Evolutionary conservation across 1,140 invertebrate species (phyloP).

Genomic region (Eupeodes corollae): DNA sequence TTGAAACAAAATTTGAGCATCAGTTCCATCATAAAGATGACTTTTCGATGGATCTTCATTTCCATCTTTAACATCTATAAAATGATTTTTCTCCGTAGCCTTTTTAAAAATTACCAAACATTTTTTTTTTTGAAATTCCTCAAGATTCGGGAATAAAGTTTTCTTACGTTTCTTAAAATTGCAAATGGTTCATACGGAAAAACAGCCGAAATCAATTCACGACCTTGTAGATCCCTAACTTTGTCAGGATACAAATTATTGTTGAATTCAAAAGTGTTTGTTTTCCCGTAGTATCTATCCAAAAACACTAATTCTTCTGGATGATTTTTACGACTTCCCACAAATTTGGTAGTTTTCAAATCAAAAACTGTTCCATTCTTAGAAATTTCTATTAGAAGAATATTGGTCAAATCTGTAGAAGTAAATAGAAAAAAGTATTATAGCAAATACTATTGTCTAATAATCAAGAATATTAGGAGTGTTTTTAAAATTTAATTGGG

Average conservation of each 20-base stretch:
- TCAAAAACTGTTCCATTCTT: slow-evolving; percentile 9
- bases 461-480: no score
- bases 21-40: slow-evolving; percentile 22
- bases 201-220: slow-evolving; percentile 20
- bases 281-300: slow-evolving; percentile 13
- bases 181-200: slow-evolving; percentile 26
- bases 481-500: no score
- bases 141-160: not conserved
- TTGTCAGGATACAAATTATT: slow-evolving; percentile 20
- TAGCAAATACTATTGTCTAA: no score
- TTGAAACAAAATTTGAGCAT: slow-evolving; percentile 17
- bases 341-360: slow-evolving; percentile 29
- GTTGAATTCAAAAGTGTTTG: slow-evolving; percentile 5
- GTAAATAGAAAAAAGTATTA: not conserved
- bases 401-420: slow-evolving; percentile 24
- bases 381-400: slow-evolving; percentile 15
- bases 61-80: slow-evolving; percentile 5
- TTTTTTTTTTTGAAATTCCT: not conserved
- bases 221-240: slow-evolving; percentile 16
- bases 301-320: slow-evolving; percentile 13
- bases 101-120: not conserved
- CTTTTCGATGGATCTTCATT: not conserved
- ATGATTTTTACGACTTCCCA: slow-evolving; percentile 12
- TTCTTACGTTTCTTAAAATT: slow-evolving; percentile 21
- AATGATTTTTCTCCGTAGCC: not conserved